These are phyloP conservation scores for Grantiella picta DNA, from an alignment of 2,113 vertebrate species.

Conservation along the genomic window DNA sequence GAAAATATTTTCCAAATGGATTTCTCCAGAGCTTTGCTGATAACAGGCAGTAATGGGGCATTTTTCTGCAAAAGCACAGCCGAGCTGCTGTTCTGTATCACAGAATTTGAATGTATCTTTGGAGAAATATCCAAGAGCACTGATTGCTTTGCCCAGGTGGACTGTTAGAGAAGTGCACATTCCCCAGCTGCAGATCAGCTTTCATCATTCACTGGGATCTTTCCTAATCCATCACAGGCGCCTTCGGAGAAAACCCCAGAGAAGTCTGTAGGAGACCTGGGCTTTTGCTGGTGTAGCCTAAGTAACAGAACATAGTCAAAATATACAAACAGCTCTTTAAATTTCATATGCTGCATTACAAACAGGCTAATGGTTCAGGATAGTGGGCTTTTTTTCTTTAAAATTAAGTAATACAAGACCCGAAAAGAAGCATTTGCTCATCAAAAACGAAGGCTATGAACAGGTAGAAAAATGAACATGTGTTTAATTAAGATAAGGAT, in stretches of 20 bases:
- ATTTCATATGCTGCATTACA: background rate
- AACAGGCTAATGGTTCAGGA: background rate
- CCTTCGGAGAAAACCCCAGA: background rate
- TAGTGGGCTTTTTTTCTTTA: background rate
- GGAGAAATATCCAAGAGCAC: background rate
- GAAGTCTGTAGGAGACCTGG: background rate
- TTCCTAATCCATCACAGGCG: background rate
- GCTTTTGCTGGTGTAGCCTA: background rate
- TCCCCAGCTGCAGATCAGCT: background rate
- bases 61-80: background rate
- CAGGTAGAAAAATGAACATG: background rate
- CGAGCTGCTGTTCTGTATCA: background rate
- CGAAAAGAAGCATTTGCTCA: background rate
- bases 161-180: background rate
- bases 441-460: background rate
- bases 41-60: background rate
- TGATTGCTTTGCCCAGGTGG: background rate
- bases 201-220: background rate
- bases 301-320: background rate
- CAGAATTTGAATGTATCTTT: background rate
- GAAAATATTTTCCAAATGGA: background rate
- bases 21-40: background rate
- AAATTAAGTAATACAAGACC: background rate
- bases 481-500: background rate
- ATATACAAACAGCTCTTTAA: background rate